Base-by-base conservation (phyloP, 2,888 invertebrate genomes). In the Harpalus rufipes region DNA sequence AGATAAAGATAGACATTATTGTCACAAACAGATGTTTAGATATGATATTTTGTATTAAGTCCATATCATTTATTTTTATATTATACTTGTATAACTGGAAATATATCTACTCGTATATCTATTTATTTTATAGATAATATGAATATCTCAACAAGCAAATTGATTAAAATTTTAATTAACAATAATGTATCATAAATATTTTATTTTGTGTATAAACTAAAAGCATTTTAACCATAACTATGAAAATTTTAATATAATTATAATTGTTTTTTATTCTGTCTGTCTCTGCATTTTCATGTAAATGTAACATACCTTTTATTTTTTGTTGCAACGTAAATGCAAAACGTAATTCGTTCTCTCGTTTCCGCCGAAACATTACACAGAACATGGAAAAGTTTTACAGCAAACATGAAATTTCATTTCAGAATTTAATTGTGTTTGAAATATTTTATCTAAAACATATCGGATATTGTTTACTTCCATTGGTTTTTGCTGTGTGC, bases 341-440 rank as follows among this genome's bases (percentile, higher is more conserved):
- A 51, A 51, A 51, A 51, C 44, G 44, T 51, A 51, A 51, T 51
- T 51, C 44, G 44, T 51, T 51, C 10, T 12, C 10, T 12, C 44
- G 44, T 51, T 51, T 51, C 44, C 44, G 10, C 44, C 44, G 44
- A 12, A 51, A 51, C 44, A 51, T 51, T 51, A 51, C 44, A 5
- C 3, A 2, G 44, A 51, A 51, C 44, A 51, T 51, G 44, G 44
- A 51, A 51, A 51, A 51, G 44, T 51, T 51, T 51, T 51, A 51
- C 44, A 51, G 44, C 44, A 51, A 51, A 51, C 44, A 51, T 12
- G 44, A 51, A 51, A 51, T 51, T 51, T 51, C 5, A 51, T 51
- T 51, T 51, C 44, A 51, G 44, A 51, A 51, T 51, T 51, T 51
- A 51, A 51, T 51, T 51, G 44, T 51, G 44, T 51, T 51, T 51